Evolutionary conservation across 2,888 invertebrate species (phyloP).

Genomic region (Nomada hirtipes): DNA sequence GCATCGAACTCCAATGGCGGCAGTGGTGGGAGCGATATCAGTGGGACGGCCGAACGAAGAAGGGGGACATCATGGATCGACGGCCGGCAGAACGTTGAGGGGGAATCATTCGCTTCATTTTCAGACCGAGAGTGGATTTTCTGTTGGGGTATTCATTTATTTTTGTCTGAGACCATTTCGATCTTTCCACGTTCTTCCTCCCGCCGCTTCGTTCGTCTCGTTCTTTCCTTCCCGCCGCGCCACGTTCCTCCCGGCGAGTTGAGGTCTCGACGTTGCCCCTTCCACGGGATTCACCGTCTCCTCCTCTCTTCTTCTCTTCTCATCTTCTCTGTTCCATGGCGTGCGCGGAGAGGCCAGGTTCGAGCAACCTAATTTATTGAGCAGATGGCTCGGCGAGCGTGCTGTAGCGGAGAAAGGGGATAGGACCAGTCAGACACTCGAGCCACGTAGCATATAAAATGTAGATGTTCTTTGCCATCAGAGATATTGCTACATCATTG

Average conservation of each 20-base stretch:
- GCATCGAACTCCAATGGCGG: constrained; percentile 68
- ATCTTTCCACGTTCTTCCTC: constrained; percentile 39
- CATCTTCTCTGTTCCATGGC: constrained; percentile 34
- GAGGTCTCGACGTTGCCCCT: constrained; percentile 33
- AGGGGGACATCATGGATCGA: constrained; percentile 9
- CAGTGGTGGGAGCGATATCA: constrained; percentile 53
- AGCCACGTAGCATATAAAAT: constrained; percentile 63
- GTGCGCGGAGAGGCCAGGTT: constrained; percentile 52
- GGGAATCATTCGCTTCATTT: constrained; percentile 72
- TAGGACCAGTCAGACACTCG: constrained; percentile 48
- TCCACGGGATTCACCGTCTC: background rate
- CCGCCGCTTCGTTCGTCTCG: background rate
- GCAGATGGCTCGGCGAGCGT: constrained; percentile 47
- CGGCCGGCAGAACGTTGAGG: constrained; percentile 3
- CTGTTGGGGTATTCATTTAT: constrained; percentile 75
- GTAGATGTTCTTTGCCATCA: constrained; percentile 63
- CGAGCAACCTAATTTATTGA: constrained; percentile 65
- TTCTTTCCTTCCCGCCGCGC: background rate
- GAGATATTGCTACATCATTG: constrained; percentile 66
- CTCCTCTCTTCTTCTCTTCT: background rate
- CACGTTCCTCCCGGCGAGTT: background rate
- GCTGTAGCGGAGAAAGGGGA: constrained; percentile 8
- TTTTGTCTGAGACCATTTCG: constrained; percentile 70
- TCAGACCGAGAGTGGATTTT: constrained; percentile 77
- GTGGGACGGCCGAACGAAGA: constrained; percentile 45